These are phyloP conservation scores for Papilio demoleus DNA, from an alignment of 2,888 invertebrate species.

Conservation along the genomic window DNA sequence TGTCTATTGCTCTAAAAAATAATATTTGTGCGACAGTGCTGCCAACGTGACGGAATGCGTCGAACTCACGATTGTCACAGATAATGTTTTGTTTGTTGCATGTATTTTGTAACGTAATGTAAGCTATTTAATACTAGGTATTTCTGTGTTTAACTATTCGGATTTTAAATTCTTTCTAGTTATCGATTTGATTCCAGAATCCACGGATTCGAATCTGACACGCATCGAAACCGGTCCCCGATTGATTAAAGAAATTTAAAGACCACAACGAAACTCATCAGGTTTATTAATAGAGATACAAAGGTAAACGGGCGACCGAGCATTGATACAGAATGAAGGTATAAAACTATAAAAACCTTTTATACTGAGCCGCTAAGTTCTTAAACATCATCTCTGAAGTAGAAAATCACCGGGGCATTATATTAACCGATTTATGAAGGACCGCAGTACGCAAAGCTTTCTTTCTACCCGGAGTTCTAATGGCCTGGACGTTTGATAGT, in stretches of 20 bases:
- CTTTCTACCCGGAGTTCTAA: conserved; percentile 9
- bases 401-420: conserved; percentile 56
- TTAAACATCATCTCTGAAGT: conserved; percentile 53
- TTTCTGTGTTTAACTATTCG: too few species aligned
- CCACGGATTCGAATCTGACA: conserved; percentile 16
- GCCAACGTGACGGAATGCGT: conserved; percentile 33
- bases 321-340: conserved; percentile 50
- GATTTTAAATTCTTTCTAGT: too few species aligned
- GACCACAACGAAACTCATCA: conserved; percentile 43
- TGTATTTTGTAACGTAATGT: too few species aligned
- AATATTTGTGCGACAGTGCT: neutral
- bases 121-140: too few species aligned
- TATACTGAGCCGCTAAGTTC: conserved; percentile 51
- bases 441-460: neutral
- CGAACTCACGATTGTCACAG: neutral
- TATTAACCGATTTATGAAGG: conserved; percentile 35
- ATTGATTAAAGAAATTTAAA: conserved; percentile 27
- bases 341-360: conserved; percentile 61
- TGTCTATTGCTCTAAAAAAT: neutral
- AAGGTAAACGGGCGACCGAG: conserved; percentile 39
- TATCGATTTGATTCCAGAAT: conserved; percentile 29
- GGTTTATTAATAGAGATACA: conserved; percentile 49
- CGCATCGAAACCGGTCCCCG: conserved; percentile 24
- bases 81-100: too few species aligned
- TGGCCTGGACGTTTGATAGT: conserved; percentile 44